Conservation (phyloP, 2,888 invertebrate species). For the Exocentrus adspersus region DNA sequence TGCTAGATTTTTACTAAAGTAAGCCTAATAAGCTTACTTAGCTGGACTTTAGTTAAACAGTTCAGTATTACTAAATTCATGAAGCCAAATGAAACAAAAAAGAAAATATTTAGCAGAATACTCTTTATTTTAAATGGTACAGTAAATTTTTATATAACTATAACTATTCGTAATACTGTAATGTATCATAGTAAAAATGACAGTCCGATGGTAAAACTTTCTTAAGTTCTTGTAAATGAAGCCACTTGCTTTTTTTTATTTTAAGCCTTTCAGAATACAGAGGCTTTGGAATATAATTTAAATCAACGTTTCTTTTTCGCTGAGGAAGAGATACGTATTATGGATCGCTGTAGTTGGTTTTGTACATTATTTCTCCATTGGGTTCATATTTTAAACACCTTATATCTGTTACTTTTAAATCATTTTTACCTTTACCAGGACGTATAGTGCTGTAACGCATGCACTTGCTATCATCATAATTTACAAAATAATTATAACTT, state of each 20-base stretch:
- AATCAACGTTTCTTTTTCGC: too few species aligned
- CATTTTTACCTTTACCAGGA: conserved; percentile 11
- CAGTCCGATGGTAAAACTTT: conserved; percentile 15
- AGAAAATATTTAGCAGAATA: too few species aligned
- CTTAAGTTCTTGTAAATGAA: conserved; percentile 21
- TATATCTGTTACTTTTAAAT: conserved; percentile 12
- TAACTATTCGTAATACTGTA: background rate
- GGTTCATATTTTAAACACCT: background rate
- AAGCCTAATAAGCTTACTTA: too few species aligned
- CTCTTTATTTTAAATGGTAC: too few species aligned
- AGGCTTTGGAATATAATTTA: too few species aligned
- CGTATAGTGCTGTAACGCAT: conserved; percentile 13
- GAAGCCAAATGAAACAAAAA: too few species aligned
- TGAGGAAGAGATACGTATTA: too few species aligned
- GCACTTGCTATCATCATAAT: conserved; percentile 15
- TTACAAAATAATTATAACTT: conserved; percentile 21
- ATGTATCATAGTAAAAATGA: conserved; percentile 20
- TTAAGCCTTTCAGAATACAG: conserved; percentile 16
- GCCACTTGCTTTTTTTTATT: conserved; percentile 17
- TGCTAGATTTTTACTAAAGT: too few species aligned
- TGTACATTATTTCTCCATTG: background rate
- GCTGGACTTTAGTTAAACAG: too few species aligned
- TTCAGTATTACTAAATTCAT: too few species aligned
- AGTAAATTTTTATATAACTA: too few species aligned
- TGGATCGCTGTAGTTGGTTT: too few species aligned